Evolutionary conservation across 1,140 invertebrate genomes (phyloP), one percentile per base, ranked within the genome.

Genomic region (Oedothorax gibbosus): DNA sequence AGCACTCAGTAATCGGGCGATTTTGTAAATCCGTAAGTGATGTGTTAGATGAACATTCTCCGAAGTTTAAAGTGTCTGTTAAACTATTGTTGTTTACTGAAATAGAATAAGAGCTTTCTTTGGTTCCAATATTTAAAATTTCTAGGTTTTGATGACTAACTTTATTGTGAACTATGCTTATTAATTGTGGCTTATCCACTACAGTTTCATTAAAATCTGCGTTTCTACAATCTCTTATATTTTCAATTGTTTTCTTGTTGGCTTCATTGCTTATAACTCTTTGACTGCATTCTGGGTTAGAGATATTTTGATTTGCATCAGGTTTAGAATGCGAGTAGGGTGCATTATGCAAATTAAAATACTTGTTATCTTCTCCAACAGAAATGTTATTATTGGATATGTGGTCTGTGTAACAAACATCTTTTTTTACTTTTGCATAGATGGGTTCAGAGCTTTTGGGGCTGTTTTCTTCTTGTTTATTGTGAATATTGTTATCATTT

Each of bases 1-100:
- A 86, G 56, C 86, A 86, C 54, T 86, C 86, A 66, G 72, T 86
- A 14, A 86, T 80, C 4, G 71, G 60, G 20, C 54, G 53, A 20
- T 11, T 65, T 75, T 69, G 65, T 7, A 78, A 60, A 51, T 69
- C 83, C 50, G 20, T 53, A n/a, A 51, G 14, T 10, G 66, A 77
- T 20, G 83, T 21, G 62, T 78, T 71, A 12, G 56, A 57, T 8
- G 53, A 60, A 50, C 57, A 20, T 62, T 85, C 83, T 15, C 83
- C 83, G 62, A 85, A 85, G 53, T 85, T 75, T 18, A 85, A 21
- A 9, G 10, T 21, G 49, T 83, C 71, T 56, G 11, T 66, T 71
- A 14, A 14, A 81, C 11, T 18, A 57, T 71, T 81, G 11, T 57
- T 56, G 12, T 8, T 57, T 20, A 53, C 53, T 18, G 20, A 49